Conservation (phyloP, 2,113 vertebrate genomes). For the Pimephales promelas region DNA sequence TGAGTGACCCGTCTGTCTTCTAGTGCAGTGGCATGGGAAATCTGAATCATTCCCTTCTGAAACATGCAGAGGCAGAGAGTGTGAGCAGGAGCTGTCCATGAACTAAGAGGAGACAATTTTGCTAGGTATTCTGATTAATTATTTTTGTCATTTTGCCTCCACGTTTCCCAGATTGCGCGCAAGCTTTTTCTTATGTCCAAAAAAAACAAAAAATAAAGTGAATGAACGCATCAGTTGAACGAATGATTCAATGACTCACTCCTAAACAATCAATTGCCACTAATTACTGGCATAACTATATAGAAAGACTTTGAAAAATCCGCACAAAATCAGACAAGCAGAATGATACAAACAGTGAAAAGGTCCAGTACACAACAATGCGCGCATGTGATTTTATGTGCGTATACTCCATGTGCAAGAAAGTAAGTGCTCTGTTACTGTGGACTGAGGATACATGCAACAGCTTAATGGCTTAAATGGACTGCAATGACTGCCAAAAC, state of each 20-base stretch:
- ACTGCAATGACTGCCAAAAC: slow-evolving; percentile 3
- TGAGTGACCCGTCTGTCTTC: too few species aligned
- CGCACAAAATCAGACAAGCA: not conserved
- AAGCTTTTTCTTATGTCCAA: too few species aligned
- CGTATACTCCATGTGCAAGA: not conserved
- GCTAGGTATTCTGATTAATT: too few species aligned
- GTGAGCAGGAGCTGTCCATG: too few species aligned
- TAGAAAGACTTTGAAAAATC: too few species aligned
- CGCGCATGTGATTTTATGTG: not conserved
- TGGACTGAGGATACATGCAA: not conserved
- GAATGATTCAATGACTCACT: not conserved
- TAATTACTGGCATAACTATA: not conserved
- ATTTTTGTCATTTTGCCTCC: too few species aligned
- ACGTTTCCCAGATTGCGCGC: too few species aligned
- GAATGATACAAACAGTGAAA: not conserved
- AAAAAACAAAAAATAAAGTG: too few species aligned
- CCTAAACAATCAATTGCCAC: not conserved
- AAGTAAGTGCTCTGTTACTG: not conserved
- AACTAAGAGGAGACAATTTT: too few species aligned
- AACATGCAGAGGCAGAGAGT: too few species aligned
- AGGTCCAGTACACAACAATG: not conserved
- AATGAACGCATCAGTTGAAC: not conserved
- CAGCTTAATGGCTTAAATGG: not conserved
- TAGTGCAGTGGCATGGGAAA: too few species aligned
- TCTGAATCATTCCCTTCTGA: too few species aligned